phyloP scores from a whole-genome alignment of 2,888 invertebrate species.

The Odiellus spinosus region DNA sequence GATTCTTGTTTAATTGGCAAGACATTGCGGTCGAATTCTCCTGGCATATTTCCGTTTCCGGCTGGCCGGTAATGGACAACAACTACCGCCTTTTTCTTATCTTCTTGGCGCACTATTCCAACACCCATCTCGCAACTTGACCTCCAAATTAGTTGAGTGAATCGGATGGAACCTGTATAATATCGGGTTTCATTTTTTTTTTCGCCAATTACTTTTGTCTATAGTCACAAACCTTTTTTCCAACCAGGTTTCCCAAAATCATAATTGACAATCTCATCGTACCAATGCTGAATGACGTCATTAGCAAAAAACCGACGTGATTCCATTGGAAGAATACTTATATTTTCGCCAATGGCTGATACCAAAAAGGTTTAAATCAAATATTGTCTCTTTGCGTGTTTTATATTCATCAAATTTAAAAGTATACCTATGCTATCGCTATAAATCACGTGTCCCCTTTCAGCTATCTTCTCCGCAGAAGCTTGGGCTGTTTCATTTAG shows the following conservation, averaged over 20 bases:
- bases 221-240: slow-evolving; percentile 9
- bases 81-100: slow-evolving; percentile 10
- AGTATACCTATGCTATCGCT: slow-evolving; percentile 14
- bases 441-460: slow-evolving; percentile 12
- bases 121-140: slow-evolving; percentile 13
- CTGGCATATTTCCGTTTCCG: slow-evolving; percentile 15
- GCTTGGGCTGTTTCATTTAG: slow-evolving; percentile 7
- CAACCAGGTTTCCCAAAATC: slow-evolving; percentile 15
- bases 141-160: slow-evolving; percentile 13
- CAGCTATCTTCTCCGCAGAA: slow-evolving; percentile 13
- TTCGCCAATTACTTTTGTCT: too few relatives aligned
- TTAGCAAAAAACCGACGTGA: slow-evolving; percentile 5
- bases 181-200: too few relatives aligned
- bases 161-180: slow-evolving; percentile 9
- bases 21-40: slow-evolving; percentile 14
- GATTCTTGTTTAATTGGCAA: slow-evolving; percentile 8
- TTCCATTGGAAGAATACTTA: slow-evolving; percentile 6
- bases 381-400: too few relatives aligned
- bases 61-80: slow-evolving; percentile 14
- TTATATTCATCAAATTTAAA: too few relatives aligned
- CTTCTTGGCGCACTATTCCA: slow-evolving; percentile 9
- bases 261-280: slow-evolving; percentile 13
- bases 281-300: slow-evolving; percentile 13
- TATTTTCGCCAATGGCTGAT: slow-evolving; percentile 12
- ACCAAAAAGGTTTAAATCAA: neutral